Base-by-base conservation (phyloP, 2,113 vertebrate species). In the Chionis minor region DNA sequence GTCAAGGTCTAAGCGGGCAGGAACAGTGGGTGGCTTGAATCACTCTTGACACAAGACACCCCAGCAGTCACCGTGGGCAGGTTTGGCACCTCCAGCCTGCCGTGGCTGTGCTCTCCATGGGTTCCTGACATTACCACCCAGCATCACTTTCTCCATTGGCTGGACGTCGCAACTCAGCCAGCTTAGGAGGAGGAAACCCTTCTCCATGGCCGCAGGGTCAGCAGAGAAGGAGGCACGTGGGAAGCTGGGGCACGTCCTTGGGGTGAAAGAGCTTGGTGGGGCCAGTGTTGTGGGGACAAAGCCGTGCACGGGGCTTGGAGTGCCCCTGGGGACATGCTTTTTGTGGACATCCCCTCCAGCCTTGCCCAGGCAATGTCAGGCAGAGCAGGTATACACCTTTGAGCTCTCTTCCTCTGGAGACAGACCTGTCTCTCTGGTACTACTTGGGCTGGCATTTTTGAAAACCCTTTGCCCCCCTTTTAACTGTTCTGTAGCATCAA, bases 11-110 rank as follows among this genome's bases (percentile, higher is more conserved):
- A 42, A 59, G 65, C 2, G 0, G 69, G 80, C 83, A 88, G 72
- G 63, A 94, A 55, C 77, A 47, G 80, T 91, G 91, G 81, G 93
- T 55, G 93, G 93, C 73, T 94, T 84, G 83, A 91, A 70, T 91
- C 84, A 70, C 51, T 84, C 66, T 67, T 72, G 82, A 83, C 71
- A 86, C 11, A 19, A 88, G 44, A 74, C 35, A 73, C 63, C 45
- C 71, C 74, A 72, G 66, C 69, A 81, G 55, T 45, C 11, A 7
- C 49, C 0, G 4, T 13, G 45, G 75, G 82, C 62, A 88, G 66
- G 33, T 52, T 75, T 88, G 79, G 62, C 79, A 86, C 10, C 54
- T 66, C 35, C 32, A 15, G 22, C 40, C 59, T 67, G n/a, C 84
- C 35, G 4, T 18, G 24, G 59, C 51, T 8, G 4, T 9, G 7